Conservation (phyloP, 2,113 vertebrate species). For the Oxyruncus cristatus region DNA sequence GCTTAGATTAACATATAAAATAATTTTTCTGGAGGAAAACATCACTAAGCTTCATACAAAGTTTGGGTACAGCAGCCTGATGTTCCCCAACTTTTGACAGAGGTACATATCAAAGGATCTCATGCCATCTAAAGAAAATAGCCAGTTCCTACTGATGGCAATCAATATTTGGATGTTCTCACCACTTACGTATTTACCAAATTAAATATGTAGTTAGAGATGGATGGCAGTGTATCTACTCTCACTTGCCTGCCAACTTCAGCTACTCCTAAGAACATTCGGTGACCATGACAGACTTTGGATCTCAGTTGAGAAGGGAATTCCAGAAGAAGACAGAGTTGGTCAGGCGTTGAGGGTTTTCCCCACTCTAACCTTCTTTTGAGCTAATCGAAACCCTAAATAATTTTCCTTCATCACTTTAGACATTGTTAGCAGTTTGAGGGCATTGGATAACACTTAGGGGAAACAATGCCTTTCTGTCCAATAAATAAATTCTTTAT, state of each 20-base stretch:
- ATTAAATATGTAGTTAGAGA: background rate
- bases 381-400: background rate
- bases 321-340: background rate
- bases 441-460: background rate
- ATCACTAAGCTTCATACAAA: background rate
- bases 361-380: too few species aligned
- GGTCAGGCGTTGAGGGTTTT: background rate
- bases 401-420: background rate
- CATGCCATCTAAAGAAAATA: background rate
- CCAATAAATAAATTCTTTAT: background rate
- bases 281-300: background rate
- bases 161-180: background rate
- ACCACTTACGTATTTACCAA: background rate
- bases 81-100: accelerated
- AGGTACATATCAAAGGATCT: background rate
- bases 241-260: background rate
- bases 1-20: background rate
- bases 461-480: accelerated
- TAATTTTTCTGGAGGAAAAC: background rate
- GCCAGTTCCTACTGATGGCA: background rate
- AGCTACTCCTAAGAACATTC: background rate
- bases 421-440: background rate
- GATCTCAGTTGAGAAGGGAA: background rate
- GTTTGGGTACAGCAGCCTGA: background rate
- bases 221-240: background rate